These are phyloP conservation scores for Mus musculus DNA, from an alignment of 2,113 vertebrate species.

Conservation along the genomic window GRCm39 chr5:45490501-45491000, in stretches of 20 bases:
- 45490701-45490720: neutral
- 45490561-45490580: neutral
- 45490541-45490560: neutral
- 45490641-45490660: neutral
- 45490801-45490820: neutral
- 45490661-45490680: neutral
- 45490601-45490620: neutral
- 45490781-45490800: neutral
- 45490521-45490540: no score
- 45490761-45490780: neutral
- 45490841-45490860: neutral
- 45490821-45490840: neutral
- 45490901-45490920: neutral
- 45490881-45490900: neutral
- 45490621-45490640: neutral
- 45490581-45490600: neutral
- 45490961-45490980: neutral
- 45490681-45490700: neutral
- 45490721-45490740: neutral
- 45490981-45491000: neutral
- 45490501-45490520: neutral
- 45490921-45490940: neutral
- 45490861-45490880: neutral
- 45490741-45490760: neutral
- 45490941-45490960: neutral